Evolutionary conservation across 2,797 vertebrate genomes (phyloP).

Genomic region (Xenentodon cancila): DNA sequence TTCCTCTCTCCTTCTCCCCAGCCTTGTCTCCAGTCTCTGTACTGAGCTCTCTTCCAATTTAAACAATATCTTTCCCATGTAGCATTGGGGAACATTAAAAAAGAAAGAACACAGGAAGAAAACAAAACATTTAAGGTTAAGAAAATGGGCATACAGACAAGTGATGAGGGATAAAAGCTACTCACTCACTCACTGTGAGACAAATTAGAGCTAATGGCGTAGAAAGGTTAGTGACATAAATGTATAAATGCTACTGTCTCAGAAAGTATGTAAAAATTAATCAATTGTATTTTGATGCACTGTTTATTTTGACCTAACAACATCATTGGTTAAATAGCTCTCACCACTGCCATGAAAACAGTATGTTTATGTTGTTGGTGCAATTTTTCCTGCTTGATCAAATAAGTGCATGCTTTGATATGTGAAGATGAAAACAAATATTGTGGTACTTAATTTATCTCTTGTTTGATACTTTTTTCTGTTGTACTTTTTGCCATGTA

Average conservation of each 20-base stretch:
- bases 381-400: constrained; percentile 77
- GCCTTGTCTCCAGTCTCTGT: constrained; percentile 52
- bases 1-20: constrained; percentile 49
- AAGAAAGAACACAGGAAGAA: constrained; percentile 35
- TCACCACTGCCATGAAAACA: constrained; percentile 82
- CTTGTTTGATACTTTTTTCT: constrained; percentile 67
- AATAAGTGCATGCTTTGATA: constrained; percentile 79
- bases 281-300: constrained; percentile 82
- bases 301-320: constrained; percentile 72
- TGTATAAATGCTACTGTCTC: constrained; percentile 54
- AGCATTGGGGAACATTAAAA: constrained; percentile 64
- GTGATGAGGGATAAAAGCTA: constrained; percentile 21
- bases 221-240: constrained; percentile 29
- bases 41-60: constrained; percentile 60
- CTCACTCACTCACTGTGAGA: constrained; percentile 18
- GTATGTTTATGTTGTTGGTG: constrained; percentile 75
- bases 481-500: constrained; percentile 66
- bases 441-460: constrained; percentile 73
- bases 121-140: constrained; percentile 46
- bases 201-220: constrained; percentile 35
- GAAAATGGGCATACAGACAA: constrained; percentile 41
- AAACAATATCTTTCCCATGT: constrained; percentile 75
- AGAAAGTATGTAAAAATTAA: constrained; percentile 72
- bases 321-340: constrained; percentile 76
- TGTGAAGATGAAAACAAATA: constrained; percentile 76